phyloP scores from a whole-genome alignment of 2,113 vertebrate species.

The Rhineura floridana region DNA sequence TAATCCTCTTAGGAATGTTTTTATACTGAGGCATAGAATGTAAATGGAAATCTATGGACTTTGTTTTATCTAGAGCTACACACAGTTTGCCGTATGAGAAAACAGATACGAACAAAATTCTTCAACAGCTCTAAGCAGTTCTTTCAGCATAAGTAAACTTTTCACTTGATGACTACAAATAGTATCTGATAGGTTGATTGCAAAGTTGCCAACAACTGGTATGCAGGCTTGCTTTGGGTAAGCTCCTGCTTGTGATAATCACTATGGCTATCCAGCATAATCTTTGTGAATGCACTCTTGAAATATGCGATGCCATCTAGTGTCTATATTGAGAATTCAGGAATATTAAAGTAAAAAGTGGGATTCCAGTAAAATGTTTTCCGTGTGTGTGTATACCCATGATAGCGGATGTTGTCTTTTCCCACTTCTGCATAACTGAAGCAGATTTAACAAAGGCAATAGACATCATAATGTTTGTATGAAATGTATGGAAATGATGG shows the following conservation, averaged over 20 bases:
- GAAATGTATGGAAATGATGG: background rate
- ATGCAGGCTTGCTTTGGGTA: background rate
- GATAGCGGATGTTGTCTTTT: background rate
- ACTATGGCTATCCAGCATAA: background rate
- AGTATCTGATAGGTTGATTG: too few species aligned
- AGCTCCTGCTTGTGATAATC: background rate
- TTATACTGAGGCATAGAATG: background rate
- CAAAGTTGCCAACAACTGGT: background rate
- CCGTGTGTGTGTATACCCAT: too few species aligned
- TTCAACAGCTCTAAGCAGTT: background rate
- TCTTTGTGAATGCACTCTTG: background rate
- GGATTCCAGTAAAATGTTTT: background rate
- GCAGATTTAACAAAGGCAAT: background rate
- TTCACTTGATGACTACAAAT: background rate
- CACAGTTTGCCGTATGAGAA: background rate
- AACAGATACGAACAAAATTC: background rate
- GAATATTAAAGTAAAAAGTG: background rate
- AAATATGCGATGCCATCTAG: background rate
- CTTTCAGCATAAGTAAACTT: background rate
- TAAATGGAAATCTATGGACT: background rate
- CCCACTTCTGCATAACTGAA: background rate
- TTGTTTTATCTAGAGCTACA: background rate
- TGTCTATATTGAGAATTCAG: background rate
- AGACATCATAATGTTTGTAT: background rate
- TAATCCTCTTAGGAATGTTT: background rate